Conservation (phyloP, 2,888 invertebrate species). For the Dryobotodes eremita region DNA sequence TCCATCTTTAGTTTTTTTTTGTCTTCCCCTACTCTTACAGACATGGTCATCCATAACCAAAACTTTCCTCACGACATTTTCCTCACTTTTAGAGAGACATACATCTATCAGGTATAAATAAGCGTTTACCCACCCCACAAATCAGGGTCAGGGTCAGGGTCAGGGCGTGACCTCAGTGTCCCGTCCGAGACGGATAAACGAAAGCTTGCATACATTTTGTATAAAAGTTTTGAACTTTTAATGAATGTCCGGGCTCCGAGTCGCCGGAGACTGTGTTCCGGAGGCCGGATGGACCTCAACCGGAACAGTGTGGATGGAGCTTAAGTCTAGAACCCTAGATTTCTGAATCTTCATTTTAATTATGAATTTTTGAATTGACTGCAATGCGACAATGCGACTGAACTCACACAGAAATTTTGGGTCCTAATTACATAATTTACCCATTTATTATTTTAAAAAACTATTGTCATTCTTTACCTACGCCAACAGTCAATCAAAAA, state of each 20-base stretch:
- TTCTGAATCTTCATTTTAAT: too few relatives aligned
- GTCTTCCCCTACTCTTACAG: not conserved
- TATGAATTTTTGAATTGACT: not conserved
- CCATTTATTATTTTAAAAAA: not conserved
- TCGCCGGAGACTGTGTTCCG: conserved; percentile 5
- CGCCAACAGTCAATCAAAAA: not conserved
- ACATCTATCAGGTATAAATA: not conserved
- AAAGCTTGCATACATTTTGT: conserved; percentile 7
- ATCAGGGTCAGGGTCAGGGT: not conserved
- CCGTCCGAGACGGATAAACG: not conserved
- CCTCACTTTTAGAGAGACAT: not conserved
- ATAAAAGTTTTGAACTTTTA: conserved; percentile 22
- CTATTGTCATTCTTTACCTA: not conserved
- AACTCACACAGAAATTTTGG: not conserved
- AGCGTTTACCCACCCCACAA: not conserved
- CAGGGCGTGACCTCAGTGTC: not conserved
- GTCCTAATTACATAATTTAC: not conserved
- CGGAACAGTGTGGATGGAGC: not conserved
- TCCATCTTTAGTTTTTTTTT: not conserved
- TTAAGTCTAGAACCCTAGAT: not conserved
- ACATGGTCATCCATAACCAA: not conserved
- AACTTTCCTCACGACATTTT: not conserved
- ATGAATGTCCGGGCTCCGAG: conserved; percentile 4
- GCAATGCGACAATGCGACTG: not conserved
- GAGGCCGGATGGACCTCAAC: conserved; percentile 6